These are phyloP conservation scores for Gracilinanus agilis DNA, from an alignment of 2,113 vertebrate species.

Conservation along the genomic window DNA sequence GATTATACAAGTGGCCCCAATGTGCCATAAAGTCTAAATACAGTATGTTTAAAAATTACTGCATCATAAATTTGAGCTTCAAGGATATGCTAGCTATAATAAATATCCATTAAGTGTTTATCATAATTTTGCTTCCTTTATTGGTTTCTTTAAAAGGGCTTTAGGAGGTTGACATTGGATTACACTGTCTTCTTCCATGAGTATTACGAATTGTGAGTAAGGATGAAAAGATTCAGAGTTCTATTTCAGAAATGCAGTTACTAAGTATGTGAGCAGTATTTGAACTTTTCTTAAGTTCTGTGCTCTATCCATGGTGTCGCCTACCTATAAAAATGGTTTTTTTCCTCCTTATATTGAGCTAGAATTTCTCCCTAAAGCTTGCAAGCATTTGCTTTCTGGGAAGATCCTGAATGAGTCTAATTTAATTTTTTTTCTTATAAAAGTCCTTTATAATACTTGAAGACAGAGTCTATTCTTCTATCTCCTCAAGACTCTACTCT, in stretches of 20 bases:
- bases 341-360: not conserved
- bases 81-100: slow-evolving; percentile 1
- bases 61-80: slow-evolving; percentile 1
- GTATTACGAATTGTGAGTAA: not conserved
- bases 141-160: not conserved
- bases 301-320: not conserved
- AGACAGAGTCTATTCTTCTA: not conserved
- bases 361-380: not conserved
- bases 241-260: not conserved
- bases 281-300: not conserved
- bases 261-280: not conserved
- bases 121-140: not conserved
- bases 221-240: not conserved
- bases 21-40: not conserved
- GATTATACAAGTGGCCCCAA: slow-evolving; percentile 10
- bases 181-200: not conserved
- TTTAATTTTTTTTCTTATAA: not conserved
- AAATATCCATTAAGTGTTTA: not conserved
- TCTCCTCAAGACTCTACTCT: not conserved
- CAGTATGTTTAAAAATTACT: not conserved
- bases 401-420: not conserved
- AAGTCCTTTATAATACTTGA: not conserved
- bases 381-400: no score
- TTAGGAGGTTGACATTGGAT: not conserved
- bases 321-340: not conserved